Conservation (phyloP, 1,140 invertebrate species). For the Bombus waltoni region DNA sequence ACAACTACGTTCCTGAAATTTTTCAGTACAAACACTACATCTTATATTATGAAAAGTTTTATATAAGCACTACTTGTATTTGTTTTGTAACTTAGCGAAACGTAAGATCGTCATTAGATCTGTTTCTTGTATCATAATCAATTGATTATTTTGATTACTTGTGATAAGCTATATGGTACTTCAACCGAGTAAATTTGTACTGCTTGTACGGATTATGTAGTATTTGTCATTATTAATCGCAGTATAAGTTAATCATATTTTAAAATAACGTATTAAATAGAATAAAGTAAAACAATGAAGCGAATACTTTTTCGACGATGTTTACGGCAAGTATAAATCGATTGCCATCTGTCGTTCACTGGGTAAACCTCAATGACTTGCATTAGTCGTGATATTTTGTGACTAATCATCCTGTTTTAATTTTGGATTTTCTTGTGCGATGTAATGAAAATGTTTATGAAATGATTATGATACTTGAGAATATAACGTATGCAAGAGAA, state of each 20-base stretch:
- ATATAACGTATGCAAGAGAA: background rate
- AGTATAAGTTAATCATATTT: background rate
- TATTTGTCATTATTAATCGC: background rate
- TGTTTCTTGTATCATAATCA: background rate
- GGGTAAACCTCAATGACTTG: background rate
- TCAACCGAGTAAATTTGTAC: background rate
- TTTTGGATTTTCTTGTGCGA: background rate
- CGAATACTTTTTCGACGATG: background rate
- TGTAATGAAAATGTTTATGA: background rate
- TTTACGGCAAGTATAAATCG: background rate
- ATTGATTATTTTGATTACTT: background rate
- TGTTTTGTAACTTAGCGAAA: background rate
- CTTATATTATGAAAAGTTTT: background rate
- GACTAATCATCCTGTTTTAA: background rate
- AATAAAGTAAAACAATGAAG: background rate
- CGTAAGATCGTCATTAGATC: background rate
- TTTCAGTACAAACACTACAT: background rate
- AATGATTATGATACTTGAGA: background rate
- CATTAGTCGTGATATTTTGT: background rate
- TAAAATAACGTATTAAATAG: background rate
- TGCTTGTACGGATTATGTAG: background rate
- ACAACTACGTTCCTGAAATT: conserved; percentile 49
- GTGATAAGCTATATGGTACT: background rate
- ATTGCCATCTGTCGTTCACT: conserved; percentile 49
- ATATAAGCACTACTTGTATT: background rate